phyloP scores from a whole-genome alignment of 1,140 invertebrate species.

The Drosophila nasuta region DNA sequence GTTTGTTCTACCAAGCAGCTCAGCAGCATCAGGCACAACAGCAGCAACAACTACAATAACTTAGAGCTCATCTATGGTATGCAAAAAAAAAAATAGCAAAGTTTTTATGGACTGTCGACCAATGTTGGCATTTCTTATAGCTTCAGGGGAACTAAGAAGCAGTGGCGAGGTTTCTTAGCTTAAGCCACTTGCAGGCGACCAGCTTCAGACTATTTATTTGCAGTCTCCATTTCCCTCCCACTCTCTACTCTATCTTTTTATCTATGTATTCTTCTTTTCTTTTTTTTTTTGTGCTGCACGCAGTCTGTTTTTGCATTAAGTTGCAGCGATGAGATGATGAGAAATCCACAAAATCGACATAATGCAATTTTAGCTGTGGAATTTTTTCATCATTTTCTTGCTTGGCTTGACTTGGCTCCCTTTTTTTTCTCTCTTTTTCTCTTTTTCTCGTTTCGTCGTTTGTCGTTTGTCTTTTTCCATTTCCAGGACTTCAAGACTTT shows the following conservation, averaged over 20 bases:
- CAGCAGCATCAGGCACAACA: constrained; percentile 12
- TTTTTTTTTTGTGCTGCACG: constrained; percentile 17
- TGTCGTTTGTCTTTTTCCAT: constrained; percentile 21
- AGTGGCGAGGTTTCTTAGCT: constrained; percentile 15
- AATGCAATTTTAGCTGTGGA: constrained; percentile 74
- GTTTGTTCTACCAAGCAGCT: neutral
- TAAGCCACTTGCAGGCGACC: constrained; percentile 62
- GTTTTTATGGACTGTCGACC: constrained; percentile 56
- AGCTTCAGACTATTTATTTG: constrained; percentile 38
- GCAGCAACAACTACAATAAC: too few relatives aligned
- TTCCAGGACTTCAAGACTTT: constrained; percentile 4
- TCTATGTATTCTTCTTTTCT: neutral
- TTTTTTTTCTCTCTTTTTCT: too few relatives aligned
- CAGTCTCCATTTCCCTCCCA: constrained; percentile 21
- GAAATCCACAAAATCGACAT: constrained; percentile 79
- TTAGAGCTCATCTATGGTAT: constrained; percentile 24
- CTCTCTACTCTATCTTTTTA: constrained; percentile 11
- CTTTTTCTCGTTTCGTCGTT: neutral
- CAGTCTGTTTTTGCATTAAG: constrained; percentile 23
- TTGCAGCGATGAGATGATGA: constrained; percentile 26
- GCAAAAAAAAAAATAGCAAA: constrained; percentile 50
- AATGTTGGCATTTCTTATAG: constrained; percentile 68
- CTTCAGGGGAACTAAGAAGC: constrained; percentile 19
- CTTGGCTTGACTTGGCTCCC: neutral
- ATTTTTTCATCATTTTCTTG: constrained; percentile 46